These are phyloP conservation scores for Drosophila mayaguana DNA, from an alignment of 2,888 invertebrate species.

Conservation along the genomic window DNA sequence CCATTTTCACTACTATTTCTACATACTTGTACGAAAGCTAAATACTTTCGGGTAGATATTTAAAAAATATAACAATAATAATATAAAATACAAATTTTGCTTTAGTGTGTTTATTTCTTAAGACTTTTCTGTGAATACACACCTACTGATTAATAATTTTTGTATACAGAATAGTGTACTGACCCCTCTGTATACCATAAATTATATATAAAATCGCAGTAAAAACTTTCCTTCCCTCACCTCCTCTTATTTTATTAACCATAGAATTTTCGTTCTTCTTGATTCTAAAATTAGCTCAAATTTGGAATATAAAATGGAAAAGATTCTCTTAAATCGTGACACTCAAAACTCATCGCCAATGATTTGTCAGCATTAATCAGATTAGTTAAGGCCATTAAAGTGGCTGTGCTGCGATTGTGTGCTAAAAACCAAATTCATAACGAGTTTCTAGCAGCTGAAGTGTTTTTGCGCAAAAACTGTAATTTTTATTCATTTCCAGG, in stretches of 20 bases:
- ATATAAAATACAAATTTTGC: background rate
- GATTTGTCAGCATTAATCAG: conserved; percentile 9
- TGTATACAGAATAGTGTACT: background rate
- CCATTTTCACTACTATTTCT: background rate
- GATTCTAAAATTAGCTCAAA: background rate
- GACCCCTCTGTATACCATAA: background rate
- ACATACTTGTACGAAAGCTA: background rate
- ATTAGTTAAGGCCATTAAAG: conserved; percentile 13
- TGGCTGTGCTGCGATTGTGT: background rate
- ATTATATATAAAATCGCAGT: too few species aligned
- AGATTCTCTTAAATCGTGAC: too few species aligned
- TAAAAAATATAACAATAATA: too few species aligned
- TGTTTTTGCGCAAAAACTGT: conserved; percentile 79
- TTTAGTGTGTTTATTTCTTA: background rate
- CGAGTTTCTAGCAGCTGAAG: conserved; percentile 56
- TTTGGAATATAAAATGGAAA: background rate
- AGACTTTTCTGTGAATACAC: background rate
- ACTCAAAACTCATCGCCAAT: background rate
- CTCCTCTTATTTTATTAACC: too few species aligned
- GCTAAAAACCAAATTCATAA: conserved; percentile 34
- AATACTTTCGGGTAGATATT: background rate
- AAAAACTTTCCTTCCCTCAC: too few species aligned
- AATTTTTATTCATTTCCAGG: conserved; percentile 81
- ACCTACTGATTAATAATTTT: background rate
- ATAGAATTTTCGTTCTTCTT: too few species aligned